A percentile compares a stretch with the other conserved stretches of the same genome.
phyloP scores from a whole-genome alignment of 2,888 invertebrate genomes.

The Cactoblastis cactorum region DNA sequence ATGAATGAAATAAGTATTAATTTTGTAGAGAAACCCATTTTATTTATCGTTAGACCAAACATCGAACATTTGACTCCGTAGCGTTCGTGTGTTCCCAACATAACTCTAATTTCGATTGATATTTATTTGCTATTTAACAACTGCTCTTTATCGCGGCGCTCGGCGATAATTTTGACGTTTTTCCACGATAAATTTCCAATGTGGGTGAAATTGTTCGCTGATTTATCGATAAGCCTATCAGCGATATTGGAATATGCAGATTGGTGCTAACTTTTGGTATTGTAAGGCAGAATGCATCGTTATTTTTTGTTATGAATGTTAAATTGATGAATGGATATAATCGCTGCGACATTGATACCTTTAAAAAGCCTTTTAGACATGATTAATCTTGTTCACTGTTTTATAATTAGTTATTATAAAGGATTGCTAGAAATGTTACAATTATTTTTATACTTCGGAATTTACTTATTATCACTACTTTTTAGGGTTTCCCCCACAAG shows the following conservation, averaged over 20 bases:
- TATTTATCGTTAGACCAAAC: conserved; percentile 20
- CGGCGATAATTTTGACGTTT: conserved; percentile 43
- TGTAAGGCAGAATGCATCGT: background rate
- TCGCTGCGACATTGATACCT: too few relatives aligned
- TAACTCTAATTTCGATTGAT: conserved; percentile 59
- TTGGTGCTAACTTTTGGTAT: conserved; percentile 22
- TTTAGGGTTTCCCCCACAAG: too few relatives aligned
- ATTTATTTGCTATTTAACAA: conserved; percentile 65
- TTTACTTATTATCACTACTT: too few relatives aligned
- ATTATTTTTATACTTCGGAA: too few relatives aligned
- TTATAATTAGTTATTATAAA: too few relatives aligned
- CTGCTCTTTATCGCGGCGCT: conserved; percentile 42
- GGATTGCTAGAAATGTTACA: too few relatives aligned
- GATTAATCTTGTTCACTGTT: too few relatives aligned
- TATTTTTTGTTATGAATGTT: too few relatives aligned
- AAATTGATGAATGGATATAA: too few relatives aligned
- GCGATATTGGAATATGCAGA: conserved; percentile 32
- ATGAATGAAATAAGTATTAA: too few relatives aligned
- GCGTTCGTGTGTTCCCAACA: conserved; percentile 49
- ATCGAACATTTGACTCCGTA: conserved; percentile 23
- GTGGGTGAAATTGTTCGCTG: conserved; percentile 49
- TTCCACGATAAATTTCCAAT: conserved; percentile 41
- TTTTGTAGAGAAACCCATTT: background rate
- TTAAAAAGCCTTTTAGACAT: too few relatives aligned
- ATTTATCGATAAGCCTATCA: conserved; percentile 43